A percentile compares a stretch with the other conserved stretches of the same genome.
phyloP scores from a whole-genome alignment of 2,888 invertebrate genomes.

The Tinea semifulvella region DNA sequence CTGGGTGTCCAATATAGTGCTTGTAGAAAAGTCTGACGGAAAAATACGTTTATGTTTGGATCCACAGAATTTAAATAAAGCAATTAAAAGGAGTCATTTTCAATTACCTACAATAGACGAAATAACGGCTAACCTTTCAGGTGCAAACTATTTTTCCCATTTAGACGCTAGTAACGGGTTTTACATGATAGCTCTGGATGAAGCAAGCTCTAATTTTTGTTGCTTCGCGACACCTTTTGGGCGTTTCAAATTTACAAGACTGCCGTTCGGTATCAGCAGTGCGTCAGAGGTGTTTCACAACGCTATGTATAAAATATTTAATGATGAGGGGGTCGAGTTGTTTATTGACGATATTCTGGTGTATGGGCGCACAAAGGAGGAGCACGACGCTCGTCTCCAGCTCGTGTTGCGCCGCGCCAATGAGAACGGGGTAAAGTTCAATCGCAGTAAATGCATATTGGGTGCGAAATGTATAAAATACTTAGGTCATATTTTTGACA shows the following conservation, averaged over 20 bases:
- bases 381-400: conserved; percentile 17
- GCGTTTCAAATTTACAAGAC: conserved; percentile 6
- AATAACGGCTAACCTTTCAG: conserved; percentile 15
- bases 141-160: conserved; percentile 17
- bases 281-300: conserved; percentile 18
- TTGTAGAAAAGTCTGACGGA: too few species aligned
- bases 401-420: too few species aligned
- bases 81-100: too few species aligned
- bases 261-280: conserved; percentile 11
- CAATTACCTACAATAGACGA: conserved; percentile 18
- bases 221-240: conserved; percentile 13
- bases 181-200: conserved; percentile 9
- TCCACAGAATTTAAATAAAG: too few species aligned
- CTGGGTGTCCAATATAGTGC: too few species aligned
- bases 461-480: too few species aligned
- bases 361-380: conserved; percentile 14
- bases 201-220: conserved; percentile 12
- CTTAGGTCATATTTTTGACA: too few species aligned
- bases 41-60: too few species aligned
- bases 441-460: too few species aligned
- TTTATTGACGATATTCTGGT: conserved; percentile 16
- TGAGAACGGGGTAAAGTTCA: too few species aligned
- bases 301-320: conserved; percentile 19
- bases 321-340: conserved; percentile 15
- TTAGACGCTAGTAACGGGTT: conserved; percentile 17